Evolutionary conservation across 1,140 invertebrate species (phyloP), one percentile per base, ranked within the genome.

Genomic region (Caenorhabditis brenneri): DNA sequence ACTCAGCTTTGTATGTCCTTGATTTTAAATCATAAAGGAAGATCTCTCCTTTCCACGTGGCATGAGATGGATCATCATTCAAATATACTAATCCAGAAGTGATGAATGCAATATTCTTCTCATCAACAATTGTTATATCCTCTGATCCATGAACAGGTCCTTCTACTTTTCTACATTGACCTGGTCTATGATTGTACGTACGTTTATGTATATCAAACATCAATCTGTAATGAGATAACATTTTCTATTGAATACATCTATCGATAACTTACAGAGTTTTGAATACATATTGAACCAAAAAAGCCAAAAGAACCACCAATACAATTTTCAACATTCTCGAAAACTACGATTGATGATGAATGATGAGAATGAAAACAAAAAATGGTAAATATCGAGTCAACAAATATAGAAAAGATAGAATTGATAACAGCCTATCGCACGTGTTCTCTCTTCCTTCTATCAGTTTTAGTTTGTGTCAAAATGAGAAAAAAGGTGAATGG

Each of bases 131-230:
- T 9, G 65, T 24, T 19, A 74, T 74, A 15, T 74, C 65, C 27
- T 74, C 65, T 24, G 65, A 74, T 74, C 65, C 65, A 46, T 74
- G 65, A 42, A 74, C 36, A 15, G 65, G 65, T 42, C 65, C 65
- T 42, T 74, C 65, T 42, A 74, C 10, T 27, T 74, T 74, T 42
- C 65, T 74, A n/a, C 65, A 74, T 24, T 39, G 65, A 9, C 65
- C 65, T 74, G 65, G 65, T 15, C 65, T 29, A 42, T 74, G 65
- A 24, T 74, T 74, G 22, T 74, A 74, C 9, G 36, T 74, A 16
- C 36, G 65, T 42, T 74, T 74, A 12, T 74, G 33, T 3, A 74
- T 46, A 31, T 74, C 65, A 42, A 74, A 42, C 65, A 74, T 74
- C n/a, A 74, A 42, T 24, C 65, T 74, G 65, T 10, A 42, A 22